A percentile compares a stretch with the other conserved stretches of the same genome.
Conservation (phyloP, 2,113 vertebrate genomes). For the Oreochromis niloticus region DNA sequence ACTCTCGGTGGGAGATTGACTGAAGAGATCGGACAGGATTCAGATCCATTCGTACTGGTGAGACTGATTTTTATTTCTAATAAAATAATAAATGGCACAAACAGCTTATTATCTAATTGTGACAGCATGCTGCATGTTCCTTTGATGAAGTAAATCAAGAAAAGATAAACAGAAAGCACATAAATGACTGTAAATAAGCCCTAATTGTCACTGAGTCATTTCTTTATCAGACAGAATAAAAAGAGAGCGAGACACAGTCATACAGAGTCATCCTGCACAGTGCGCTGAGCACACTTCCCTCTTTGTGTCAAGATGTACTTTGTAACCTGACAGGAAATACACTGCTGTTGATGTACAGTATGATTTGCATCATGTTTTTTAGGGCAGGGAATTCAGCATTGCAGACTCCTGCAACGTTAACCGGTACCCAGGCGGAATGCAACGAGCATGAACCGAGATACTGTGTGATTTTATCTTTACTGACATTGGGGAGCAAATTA, state of each 20-base stretch:
- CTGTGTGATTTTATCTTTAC: constrained; percentile 34
- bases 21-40: neutral
- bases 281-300: neutral
- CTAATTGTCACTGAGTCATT: neutral
- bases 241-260: neutral
- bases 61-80: neutral
- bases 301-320: constrained; percentile 10
- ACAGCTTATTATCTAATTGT: neutral
- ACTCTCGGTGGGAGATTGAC: neutral
- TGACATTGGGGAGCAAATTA: constrained; percentile 43
- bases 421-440: neutral
- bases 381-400: neutral
- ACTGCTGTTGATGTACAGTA: neutral
- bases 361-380: neutral
- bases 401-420: neutral
- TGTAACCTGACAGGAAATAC: constrained; percentile 16
- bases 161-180: constrained; percentile 2
- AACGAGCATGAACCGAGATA: neutral
- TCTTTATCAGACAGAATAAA: neutral
- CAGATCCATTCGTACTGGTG: neutral
- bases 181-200: constrained; percentile 16
- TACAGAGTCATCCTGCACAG: neutral
- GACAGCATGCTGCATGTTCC: neutral
- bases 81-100: neutral
- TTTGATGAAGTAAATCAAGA: constrained; percentile 14